Evolutionary conservation across 2,797 vertebrate genomes (phyloP).

Genomic region (Microchirus variegatus): DNA sequence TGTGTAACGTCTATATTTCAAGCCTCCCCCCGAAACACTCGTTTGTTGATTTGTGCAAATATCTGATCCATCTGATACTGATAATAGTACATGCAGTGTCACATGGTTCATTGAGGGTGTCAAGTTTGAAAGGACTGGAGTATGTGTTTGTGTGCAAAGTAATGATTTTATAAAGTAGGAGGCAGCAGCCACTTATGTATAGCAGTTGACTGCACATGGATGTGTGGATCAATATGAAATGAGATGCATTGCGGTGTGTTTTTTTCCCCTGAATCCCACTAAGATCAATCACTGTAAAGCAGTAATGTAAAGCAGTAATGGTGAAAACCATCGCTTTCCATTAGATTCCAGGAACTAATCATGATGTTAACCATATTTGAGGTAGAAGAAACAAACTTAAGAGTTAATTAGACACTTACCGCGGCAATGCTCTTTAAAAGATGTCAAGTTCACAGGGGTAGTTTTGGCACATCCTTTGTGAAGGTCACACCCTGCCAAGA

Average conservation of each 20-base stretch:
- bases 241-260: slow-evolving; percentile 42
- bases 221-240: slow-evolving; percentile 50
- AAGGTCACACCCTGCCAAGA: no score
- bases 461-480: no score
- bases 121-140: neutral
- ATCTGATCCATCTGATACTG: no score
- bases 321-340: no score
- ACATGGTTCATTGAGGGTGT: neutral
- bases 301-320: no score
- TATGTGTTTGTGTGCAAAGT: neutral
- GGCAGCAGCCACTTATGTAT: slow-evolving; percentile 16
- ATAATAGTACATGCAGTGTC: no score
- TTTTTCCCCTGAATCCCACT: slow-evolving; percentile 29
- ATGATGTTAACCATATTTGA: no score
- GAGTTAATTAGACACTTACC: no score
- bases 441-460: no score
- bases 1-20: slow-evolving; percentile 20
- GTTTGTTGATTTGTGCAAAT: neutral
- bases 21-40: slow-evolving; percentile 2
- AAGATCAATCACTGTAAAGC: slow-evolving; percentile 54
- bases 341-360: no score
- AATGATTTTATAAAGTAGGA: slow-evolving; percentile 27
- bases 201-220: slow-evolving; percentile 30
- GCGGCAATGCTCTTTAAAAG: no score
- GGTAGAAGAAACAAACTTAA: no score